phyloP scores from a whole-genome alignment of 2,888 invertebrate species.

The Harpagoxenus sublaevis region DNA sequence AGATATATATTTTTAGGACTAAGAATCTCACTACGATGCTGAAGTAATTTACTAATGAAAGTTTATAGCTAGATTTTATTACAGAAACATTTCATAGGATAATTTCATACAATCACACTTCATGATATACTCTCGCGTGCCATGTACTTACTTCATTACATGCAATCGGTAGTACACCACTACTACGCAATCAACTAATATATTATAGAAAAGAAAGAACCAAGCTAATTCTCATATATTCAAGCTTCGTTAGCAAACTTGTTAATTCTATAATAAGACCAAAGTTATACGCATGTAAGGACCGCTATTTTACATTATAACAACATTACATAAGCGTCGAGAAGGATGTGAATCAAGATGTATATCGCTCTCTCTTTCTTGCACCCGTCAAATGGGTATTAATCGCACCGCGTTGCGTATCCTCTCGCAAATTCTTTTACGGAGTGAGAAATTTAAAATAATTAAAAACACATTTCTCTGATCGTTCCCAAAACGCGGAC shows the following conservation, averaged over 20 bases:
- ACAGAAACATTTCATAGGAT: conserved; percentile 58
- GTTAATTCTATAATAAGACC: conserved; percentile 55
- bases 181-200: conserved; percentile 75
- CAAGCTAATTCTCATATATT: conserved; percentile 63
- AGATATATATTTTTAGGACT: conserved; percentile 19
- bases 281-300: conserved; percentile 35
- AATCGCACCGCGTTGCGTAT: conserved; percentile 35
- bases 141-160: conserved; percentile 69
- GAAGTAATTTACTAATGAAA: conserved; percentile 58
- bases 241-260: conserved; percentile 61
- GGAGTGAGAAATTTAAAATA: conserved; percentile 9
- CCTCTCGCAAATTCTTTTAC: conserved; percentile 45
- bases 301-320: conserved; percentile 40
- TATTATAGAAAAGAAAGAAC: conserved; percentile 62
- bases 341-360: conserved; percentile 36
- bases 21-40: conserved; percentile 53
- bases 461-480: conserved; percentile 2
- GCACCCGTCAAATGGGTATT: conserved; percentile 66
- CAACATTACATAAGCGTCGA: conserved; percentile 45
- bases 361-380: conserved; percentile 43
- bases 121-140: conserved; percentile 70
- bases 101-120: conserved; percentile 64
- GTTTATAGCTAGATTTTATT: conserved; percentile 59
- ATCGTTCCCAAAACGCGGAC: conserved; percentile 1
- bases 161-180: conserved; percentile 72